Evolutionary conservation across 2,113 vertebrate genomes (phyloP), one percentile per base, ranked within the genome.

Genomic region (Nibea coibor): DNA sequence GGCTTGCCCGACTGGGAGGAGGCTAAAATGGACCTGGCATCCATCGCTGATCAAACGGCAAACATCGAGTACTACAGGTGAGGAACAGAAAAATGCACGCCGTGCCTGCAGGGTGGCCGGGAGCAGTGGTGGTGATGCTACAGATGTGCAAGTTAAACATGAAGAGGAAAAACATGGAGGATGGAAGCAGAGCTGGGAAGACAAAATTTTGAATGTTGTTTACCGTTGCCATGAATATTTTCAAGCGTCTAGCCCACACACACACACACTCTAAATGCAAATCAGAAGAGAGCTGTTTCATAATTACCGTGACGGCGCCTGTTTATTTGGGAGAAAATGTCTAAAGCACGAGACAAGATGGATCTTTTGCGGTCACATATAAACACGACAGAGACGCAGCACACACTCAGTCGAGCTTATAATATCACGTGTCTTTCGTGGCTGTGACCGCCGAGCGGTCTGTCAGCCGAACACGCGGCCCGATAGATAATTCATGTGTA

Each of bases 41-140:
- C 54, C 22, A 76, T 97, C 28, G 95, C 97, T 0, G 45, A 90
- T 42, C 88, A 94, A 51, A 89, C 94, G 0, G 86, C 93, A 62
- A 93, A 82, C 1, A 31, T 96, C 0, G 98, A 99, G 90, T 96
- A 98, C 85, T 99, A 98, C 92, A 96, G 98, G 97, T 99, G 81
- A 90, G 81, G 42, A 59, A 6, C 26, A 20, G 20, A 15, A 5
- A n/a, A 22, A 22, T 24, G 26, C 35, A 28, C 0, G 71, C 22
- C 17, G 1, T 15, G 28, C 68, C 47, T 22, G n/a, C 50, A 14
- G 43, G 19, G 20, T 5, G 56, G 31, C 19, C 28, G 2, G 15
- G 9, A 26, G 4, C 42, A 2, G 2, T 43, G 42, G 14, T 15
- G 20, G n/a, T 20, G 53, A 54, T 35, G 26, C 51, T 16, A 15